Evolutionary conservation across 1,140 invertebrate species (phyloP), one percentile per base, ranked within the genome.

Genomic region (Nasonia vitripennis): DNA sequence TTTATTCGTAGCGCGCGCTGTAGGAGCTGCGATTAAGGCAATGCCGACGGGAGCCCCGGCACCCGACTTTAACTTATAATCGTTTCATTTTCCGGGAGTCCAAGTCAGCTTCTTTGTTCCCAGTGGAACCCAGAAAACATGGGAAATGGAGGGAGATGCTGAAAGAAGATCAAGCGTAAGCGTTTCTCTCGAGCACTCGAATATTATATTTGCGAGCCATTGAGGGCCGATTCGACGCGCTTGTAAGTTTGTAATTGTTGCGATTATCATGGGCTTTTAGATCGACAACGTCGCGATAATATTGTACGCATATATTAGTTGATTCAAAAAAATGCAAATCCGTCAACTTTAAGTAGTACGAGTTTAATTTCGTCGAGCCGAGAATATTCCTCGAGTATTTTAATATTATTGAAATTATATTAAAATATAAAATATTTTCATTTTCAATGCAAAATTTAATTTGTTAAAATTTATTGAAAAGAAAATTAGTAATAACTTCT

Each of bases 61-160:
- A 51, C 12, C 67, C 34, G 37, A 81, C 27, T 85, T 78, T 20
- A 75, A 86, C 78, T 86, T 86, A 83, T 83, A 86, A 86, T 80
- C 70, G 81, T 70, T 83, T 84, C 70, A 71, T 45, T 77, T 75
- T 83, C n/a, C 48, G 17, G 14, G 14, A 71, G 11, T 45, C 62
- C 14, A 71, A 78, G 62, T 84, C 82, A 84, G 81, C 81, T 48
- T 41, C 71, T 83, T 77, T 83, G 68, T 34, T 41, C 73, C 17
- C 34, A n/a, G 73, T 20, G 20, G 34, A 75, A 75, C 11, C 31
- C 14, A 31, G 48, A 6, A 51, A 51, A 78, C 45, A 45, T 23
- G 11, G 9, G n/a, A 31, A 51, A 17, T n/a, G 20, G 55, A 62
- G 55, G 55, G 20, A 17, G 20, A 14, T 10, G 48, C 48, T 51